These are phyloP conservation scores for Hyperoplus lanceolatus DNA, from an alignment of 2,797 vertebrate genomes.

Conservation along the genomic window DNA sequence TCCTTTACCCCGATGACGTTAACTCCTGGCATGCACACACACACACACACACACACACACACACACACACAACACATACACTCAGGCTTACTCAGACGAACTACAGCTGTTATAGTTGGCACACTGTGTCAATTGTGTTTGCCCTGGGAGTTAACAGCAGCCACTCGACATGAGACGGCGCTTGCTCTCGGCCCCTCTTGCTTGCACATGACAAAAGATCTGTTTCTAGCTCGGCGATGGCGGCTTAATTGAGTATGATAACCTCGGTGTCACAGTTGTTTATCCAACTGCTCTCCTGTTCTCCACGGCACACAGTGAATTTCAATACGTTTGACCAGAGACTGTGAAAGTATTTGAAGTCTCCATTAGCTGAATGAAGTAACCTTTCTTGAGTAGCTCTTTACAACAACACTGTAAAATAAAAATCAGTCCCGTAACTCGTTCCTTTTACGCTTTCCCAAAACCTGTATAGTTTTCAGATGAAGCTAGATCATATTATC, in stretches of 20 bases:
- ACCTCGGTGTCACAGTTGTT: constrained; percentile 68
- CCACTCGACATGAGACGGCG: constrained; percentile 59
- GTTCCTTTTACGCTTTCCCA: neutral
- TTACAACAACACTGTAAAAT: constrained; percentile 9
- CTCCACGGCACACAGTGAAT: constrained; percentile 28
- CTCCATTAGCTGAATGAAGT: constrained; percentile 12
- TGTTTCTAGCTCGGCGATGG: constrained; percentile 41
- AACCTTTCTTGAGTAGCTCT: constrained; percentile 6
- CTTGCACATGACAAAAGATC: constrained; percentile 55
- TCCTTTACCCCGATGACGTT: constrained; percentile 48
- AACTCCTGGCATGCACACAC: constrained; percentile 42
- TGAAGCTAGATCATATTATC: neutral
- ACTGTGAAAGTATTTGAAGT: constrained; percentile 23
- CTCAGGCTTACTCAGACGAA: constrained; percentile 40
- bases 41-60: constrained; percentile 16
- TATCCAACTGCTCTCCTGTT: constrained; percentile 48
- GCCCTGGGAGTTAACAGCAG: constrained; percentile 70
- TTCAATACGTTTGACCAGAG: constrained; percentile 47
- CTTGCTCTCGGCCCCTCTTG: constrained; percentile 49
- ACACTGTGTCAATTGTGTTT: constrained; percentile 69
- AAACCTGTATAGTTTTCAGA: neutral
- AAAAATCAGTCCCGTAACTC: neutral
- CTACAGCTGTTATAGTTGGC: constrained; percentile 75
- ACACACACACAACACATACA: constrained; percentile 27
- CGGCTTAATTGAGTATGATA: constrained; percentile 69